Evolutionary conservation across 2,888 invertebrate species (phyloP), one percentile per base, ranked within the genome.

Genomic region (Zaprionus bogoriensis): DNA sequence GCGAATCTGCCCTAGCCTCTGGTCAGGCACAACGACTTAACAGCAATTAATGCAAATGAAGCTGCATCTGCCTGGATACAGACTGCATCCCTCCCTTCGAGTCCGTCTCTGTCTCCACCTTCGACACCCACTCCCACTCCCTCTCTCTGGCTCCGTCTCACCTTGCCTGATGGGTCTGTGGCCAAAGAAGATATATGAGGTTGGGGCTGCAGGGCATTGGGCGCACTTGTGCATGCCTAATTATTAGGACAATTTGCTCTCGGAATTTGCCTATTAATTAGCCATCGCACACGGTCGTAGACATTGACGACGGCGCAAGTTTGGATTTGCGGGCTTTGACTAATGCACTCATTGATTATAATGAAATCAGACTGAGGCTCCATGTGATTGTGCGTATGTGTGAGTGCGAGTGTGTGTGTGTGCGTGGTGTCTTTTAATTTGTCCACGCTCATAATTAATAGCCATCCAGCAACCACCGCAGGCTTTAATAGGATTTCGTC

Each of bases 261-360:
- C 62, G 77, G 75, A 87, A 77, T 86, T 83, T 86, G 87, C 81
- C 87, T 86, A 80, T 86, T 82, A 86, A 82, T 86, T 82, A 87
- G 87, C 68, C 52, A 74, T 66, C 55, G 83, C 62, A 77, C 64
- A 62, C 71, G 62, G 47, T 47, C 50, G 42, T 59, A 61, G 59
- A 61, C 52, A 59, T 58, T 62, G 60, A 41, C 23, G 42, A 22
- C 44, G 41, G 47, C 67, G 53, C 42, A 71, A 67, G 68, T 67
- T 83, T 78, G 70, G 62, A 65, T 76, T 78, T 78, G 83, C 42
- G 52, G 67, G 67, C 72, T 64, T 65, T 76, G 65, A 59, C 72
- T 82, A 78, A 80, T 80, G 86, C 79, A 80, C 83, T 80, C 74
- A 82, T 76, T 85, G 86, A 85, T 82, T 80, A 70, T 82, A 82